Evolutionary conservation across 1,140 invertebrate species (phyloP), one percentile per base, ranked within the genome.

Genomic region (Drosophila bocki): DNA sequence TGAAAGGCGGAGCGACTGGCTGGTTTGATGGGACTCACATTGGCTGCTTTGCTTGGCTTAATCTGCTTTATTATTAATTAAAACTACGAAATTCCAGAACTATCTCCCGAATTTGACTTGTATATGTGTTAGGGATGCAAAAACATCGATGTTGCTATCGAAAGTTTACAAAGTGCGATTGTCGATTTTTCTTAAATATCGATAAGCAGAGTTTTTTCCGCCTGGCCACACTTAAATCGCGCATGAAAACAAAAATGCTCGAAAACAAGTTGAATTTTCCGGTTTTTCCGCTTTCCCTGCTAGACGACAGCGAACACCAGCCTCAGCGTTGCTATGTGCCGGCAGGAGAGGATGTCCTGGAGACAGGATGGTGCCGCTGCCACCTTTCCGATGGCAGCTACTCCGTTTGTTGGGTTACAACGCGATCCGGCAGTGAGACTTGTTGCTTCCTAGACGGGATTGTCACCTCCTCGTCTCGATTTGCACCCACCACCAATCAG

Each of bases 61-160:
- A 64, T 56, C 61, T 80, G 78, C 48, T 68, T 77, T 71, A 78
- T 69, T 78, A 88, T 79, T 88, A 84, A 87, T 88, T 88, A 84
- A 88, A 87, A 67, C 80, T 88, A 84, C 26, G 48, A 76, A 87
- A 87, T 88, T 87, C 83, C 83, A 87, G 83, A 87, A 87, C 83
- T 87, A 88, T 87, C 83, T 87, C 53, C 22, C 22, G 37, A 75
- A 68, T 57, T 41, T 32, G 42, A 37, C 33, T 41, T 68, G 63
- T 58, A 59, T 57, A 41, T 48, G 39, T 69, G 22, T 60, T 59
- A 29, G 37, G 37, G 5, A 4, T 48, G 47, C 47, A 48, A 8
- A 48, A 44, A 26, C 4, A 26, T 26, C 45, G 45, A 26, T 48
- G 19, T 15, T 47, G 26, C 4, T 29, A 29, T 29, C 26, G 26